phyloP scores from a whole-genome alignment of 2,888 invertebrate species.

The Ypsolopha sequella region DNA sequence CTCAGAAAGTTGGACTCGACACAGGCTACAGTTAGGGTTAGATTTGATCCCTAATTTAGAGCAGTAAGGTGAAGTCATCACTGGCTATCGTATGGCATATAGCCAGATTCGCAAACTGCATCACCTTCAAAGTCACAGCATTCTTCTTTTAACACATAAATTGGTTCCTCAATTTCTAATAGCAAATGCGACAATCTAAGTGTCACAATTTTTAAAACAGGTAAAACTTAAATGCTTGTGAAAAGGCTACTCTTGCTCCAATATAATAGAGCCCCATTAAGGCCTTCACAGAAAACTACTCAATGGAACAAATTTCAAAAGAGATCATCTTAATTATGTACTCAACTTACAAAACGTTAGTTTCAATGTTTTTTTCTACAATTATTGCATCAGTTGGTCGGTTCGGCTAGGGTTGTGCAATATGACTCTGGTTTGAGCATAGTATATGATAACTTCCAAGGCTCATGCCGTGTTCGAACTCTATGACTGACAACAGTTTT shows the following conservation, averaged over 20 bases:
- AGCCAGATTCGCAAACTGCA: no score
- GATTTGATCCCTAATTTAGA: no score
- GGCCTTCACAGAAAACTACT: conserved; percentile 1
- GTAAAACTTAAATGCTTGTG: background rate
- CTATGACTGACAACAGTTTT: conserved; percentile 67
- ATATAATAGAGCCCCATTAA: background rate
- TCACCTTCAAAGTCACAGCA: no score
- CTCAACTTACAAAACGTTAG: conserved; percentile 2
- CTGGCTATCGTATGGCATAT: no score
- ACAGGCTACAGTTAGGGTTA: no score
- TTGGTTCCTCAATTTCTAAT: no score
- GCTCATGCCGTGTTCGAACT: conserved; percentile 25
- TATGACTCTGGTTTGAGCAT: conserved; percentile 57
- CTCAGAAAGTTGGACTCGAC: no score
- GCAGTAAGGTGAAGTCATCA: no score
- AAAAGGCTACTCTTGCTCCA: background rate
- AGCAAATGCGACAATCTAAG: no score
- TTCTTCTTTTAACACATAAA: no score
- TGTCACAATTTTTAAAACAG: background rate
- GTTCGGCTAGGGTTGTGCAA: conserved; percentile 54
- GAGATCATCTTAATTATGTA: conserved; percentile 1
- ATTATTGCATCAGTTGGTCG: conserved; percentile 8
- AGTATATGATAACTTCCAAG: conserved; percentile 49
- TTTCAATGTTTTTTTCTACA: background rate
- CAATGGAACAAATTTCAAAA: background rate